Base-by-base conservation (phyloP, 2,888 invertebrate genomes). In the Augochlorella aurata region DNA sequence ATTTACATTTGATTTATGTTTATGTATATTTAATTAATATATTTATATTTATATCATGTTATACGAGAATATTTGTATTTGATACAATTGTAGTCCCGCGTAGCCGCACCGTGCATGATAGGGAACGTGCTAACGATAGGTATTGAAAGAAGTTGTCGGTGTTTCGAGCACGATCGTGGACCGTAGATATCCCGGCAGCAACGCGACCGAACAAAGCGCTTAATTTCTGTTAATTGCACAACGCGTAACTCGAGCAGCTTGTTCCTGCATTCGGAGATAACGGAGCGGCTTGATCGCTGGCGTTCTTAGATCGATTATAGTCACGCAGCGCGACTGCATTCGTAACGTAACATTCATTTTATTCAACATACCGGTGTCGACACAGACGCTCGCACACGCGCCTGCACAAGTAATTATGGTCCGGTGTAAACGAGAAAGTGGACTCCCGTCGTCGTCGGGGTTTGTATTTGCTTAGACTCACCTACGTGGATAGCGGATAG, bases 371-470 rank as follows among this genome's bases (percentile, higher is more conserved):
- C 73, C 82, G 76, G 84, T 85, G 84, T 86, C 87, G 88, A 89
- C 89, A 76, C 85, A 85, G 50, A 24, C 45, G 38, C 38, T 38
- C 38, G 38, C 47, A 49, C 47, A 49, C 47, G 47, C 49, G 21
- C 24, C 86, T 83, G 79, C 84, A 85, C 85, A 76, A 83, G 79
- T 78, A 85, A 76, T 44, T 77, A 76, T 85, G 89, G 86, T 83
- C 83, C 87, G 86, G 84, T 90, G 84, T 89, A 89, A 91, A 91
- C 88, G 91, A 88, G 89, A 89, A 91, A 91, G 91, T 90, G 85
- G 83, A 84, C 82, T 83, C 74, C 65, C 38, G 38, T 38, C 38
- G 38, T 38, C 3, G 38, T 38, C 7, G 79, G 75, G 63, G n/a
- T 38, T n/a, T 83, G 67, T 79, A 84, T 87, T 88, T 75, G 77